Evolutionary conservation across 2,888 invertebrate genomes (phyloP).

Genomic region (Caenorhabditis imperialis): DNA sequence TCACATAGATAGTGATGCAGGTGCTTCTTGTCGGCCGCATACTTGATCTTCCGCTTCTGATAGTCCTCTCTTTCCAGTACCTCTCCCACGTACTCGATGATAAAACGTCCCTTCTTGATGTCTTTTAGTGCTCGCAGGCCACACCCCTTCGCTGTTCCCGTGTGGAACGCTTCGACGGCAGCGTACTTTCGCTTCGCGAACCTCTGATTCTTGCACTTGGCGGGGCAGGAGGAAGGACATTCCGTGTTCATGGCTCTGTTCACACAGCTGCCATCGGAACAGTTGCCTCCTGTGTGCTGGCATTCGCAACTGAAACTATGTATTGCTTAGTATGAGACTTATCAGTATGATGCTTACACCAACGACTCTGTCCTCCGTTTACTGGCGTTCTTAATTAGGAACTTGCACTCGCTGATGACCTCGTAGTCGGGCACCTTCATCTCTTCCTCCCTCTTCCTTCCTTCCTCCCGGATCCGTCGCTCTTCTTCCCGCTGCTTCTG

Average conservation of each 20-base stretch:
- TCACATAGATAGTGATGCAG: slow-evolving; percentile 97
- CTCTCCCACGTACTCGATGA: slow-evolving; percentile 99
- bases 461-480: slow-evolving; percentile 7
- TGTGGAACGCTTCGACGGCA: slow-evolving; percentile 85
- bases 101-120: slow-evolving; percentile 89
- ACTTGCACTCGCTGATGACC: slow-evolving; percentile 30
- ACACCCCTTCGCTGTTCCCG: slow-evolving; percentile 91
- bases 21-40: slow-evolving; percentile 83
- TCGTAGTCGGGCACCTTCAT: slow-evolving; percentile 41
- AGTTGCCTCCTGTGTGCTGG: slow-evolving; percentile 21
- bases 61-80: slow-evolving; percentile 81
- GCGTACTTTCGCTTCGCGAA: slow-evolving; percentile 84
- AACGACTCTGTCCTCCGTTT: slow-evolving; percentile 50
- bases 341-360: slow-evolving; percentile 18
- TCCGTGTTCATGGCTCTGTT: slow-evolving; percentile 69
- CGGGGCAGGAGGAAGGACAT: slow-evolving; percentile 88
- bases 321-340: too few relatives aligned
- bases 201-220: slow-evolving; percentile 58
- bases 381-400: slow-evolving; percentile 28
- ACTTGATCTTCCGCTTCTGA: slow-evolving; percentile 50
- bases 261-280: slow-evolving; percentile 61
- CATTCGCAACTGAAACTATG: slow-evolving; percentile 59
- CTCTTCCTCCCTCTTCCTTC: slow-evolving; percentile 22
- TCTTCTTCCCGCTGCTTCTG: slow-evolving; percentile 9
- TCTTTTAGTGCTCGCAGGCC: slow-evolving; percentile 88